Evolutionary conservation across 2,113 vertebrate species (phyloP).

Genomic region (Ibidorhyncha struthersii): DNA sequence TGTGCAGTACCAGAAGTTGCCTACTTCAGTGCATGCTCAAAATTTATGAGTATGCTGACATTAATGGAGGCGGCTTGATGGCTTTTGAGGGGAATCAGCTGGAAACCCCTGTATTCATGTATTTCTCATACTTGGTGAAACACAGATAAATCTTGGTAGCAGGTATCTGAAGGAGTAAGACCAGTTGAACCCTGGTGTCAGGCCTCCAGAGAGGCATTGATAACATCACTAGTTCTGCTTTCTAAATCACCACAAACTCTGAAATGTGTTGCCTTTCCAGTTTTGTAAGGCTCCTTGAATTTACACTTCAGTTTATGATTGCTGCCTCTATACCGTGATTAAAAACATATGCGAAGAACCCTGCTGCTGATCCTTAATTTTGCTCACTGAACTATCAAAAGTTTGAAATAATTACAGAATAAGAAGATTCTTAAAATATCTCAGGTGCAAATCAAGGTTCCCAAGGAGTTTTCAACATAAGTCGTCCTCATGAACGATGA

Average conservation of each 20-base stretch:
- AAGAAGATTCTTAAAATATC: background rate
- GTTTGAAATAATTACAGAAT: background rate
- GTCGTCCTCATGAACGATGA: background rate
- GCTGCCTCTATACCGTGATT: background rate
- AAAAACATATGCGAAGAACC: background rate
- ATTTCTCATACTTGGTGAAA: constrained; percentile 71
- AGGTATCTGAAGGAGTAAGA: constrained; percentile 5
- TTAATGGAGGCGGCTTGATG: constrained; percentile 59
- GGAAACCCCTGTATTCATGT: constrained; percentile 57
- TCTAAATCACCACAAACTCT: constrained; percentile 11
- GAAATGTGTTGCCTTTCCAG: background rate
- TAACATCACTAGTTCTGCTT: constrained; percentile 25
- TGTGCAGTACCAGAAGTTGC: constrained; percentile 65
- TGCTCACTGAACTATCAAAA: background rate
- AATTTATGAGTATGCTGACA: constrained; percentile 72
- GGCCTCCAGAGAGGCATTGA: constrained; percentile 1
- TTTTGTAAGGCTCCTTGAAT: background rate
- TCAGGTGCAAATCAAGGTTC: background rate
- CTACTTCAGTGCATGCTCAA: background rate
- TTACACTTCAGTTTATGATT: background rate
- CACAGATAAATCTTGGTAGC: constrained; percentile 71
- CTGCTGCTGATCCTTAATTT: background rate
- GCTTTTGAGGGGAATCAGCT: constrained; percentile 8
- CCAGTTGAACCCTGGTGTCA: constrained; percentile 13
- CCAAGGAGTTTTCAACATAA: background rate